phyloP scores from a whole-genome alignment of 1,140 invertebrate species.

The Conus ventricosus region DNA sequence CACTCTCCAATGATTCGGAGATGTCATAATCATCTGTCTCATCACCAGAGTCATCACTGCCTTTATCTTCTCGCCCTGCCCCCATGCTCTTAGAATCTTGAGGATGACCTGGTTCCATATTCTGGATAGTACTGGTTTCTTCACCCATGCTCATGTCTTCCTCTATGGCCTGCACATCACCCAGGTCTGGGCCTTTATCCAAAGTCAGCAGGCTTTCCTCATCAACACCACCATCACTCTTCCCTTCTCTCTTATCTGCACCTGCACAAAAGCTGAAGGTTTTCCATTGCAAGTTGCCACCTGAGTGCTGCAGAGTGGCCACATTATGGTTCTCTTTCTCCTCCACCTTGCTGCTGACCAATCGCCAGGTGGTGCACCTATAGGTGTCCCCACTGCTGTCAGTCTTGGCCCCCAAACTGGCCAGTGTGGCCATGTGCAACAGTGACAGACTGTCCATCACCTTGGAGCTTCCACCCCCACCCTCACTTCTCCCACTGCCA shows the following conservation, averaged over 20 bases:
- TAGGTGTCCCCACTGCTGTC: slow-evolving; percentile 29
- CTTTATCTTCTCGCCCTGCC: background rate
- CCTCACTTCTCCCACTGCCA: background rate
- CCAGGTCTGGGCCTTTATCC: background rate
- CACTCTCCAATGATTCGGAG: background rate
- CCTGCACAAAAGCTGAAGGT: background rate
- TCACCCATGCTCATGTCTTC: background rate
- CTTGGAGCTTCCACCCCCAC: slow-evolving; percentile 45
- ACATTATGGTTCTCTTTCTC: slow-evolving; percentile 14
- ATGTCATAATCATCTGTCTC: slow-evolving; percentile 54
- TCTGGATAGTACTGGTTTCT: background rate
- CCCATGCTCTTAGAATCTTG: background rate
- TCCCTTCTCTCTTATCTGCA: background rate
- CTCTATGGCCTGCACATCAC: background rate
- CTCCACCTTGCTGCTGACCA: slow-evolving; percentile 19
- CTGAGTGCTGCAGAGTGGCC: background rate
- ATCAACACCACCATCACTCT: background rate
- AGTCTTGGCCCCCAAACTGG: slow-evolving; percentile 56
- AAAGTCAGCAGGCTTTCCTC: background rate
- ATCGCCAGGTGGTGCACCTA: slow-evolving; percentile 32
- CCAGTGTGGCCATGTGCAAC: slow-evolving; percentile 69
- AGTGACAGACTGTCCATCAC: slow-evolving; percentile 65
- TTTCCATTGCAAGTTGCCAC: background rate
- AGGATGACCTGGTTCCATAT: background rate
- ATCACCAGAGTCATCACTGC: slow-evolving; percentile 47